Base-by-base conservation (phyloP, 2,888 invertebrate genomes). In the Adelphocoris suturalis region DNA sequence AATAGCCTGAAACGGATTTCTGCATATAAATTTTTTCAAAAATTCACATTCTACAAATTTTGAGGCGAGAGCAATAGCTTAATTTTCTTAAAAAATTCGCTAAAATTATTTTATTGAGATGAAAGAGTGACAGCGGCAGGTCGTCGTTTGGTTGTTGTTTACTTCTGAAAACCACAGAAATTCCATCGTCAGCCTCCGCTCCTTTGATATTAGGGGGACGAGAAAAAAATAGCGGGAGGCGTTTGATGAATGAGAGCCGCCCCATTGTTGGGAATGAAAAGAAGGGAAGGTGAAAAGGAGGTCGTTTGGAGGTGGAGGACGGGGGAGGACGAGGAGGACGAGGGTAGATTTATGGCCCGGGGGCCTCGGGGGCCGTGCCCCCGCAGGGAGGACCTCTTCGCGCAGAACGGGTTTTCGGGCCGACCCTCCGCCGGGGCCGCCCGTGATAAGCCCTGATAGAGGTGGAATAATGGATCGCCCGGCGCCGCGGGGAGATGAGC, bases 231-330 rank as follows among this genome's bases (percentile, higher is more conserved):
- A 57, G 57, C 23, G 2, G 11, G 23, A 68, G 19, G 68, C 68
- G 23, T 68, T 68, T 68, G 68, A 68, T 68, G 68, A 68, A 68
- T 68, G 68, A 23, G 68, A 68, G 19, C 27, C 23, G 2, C 19
- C 23, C 68, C 23, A 68, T 68, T 68, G 68, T 68, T 12, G 68
- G 23, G 68, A 68, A 68, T 68, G 68, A 68, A 68, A 68, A 68
- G 68, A 23, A 68, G 68, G 68, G 68, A 68, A 68, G 68, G 68
- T 68, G 68, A 68, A 68, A 23, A 68, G 68, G 23, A 68, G 68
- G 68, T 68, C 68, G 68, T 68, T 68, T 68, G 68, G 68, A 23
- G 23, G 9, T 19, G 68, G 23, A 23, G 68, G 68, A 57, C 57
- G 16, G 7, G 7, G 55, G n/a, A n/a, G n/a, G n/a, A n/a, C 7